Base-by-base conservation (phyloP, 2,888 invertebrate species). In the Campaea margaritaria region DNA sequence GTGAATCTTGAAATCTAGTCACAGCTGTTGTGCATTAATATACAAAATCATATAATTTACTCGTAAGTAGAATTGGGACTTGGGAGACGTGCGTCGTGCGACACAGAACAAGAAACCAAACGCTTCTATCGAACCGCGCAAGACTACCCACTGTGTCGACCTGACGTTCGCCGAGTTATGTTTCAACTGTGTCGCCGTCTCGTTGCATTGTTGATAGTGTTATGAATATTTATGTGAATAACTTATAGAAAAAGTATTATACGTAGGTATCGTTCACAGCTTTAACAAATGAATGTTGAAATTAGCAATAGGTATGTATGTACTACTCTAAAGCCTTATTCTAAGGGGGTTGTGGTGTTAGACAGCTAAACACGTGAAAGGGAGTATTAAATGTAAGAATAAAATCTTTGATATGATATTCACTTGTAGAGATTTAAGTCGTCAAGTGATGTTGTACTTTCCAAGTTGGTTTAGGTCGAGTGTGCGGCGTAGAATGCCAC, bases 1-100 rank as follows among this genome's bases (percentile, higher is more conserved):
- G 80, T 72, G 81, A 82, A 82, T 83, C 77, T 85, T 81, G 68
- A 73, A 76, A 75, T 88, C 88, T 88, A 88, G 88, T 88, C 88
- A 86, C 85, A 79, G 79, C 82, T 84, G 85, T 86, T 86, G 86
- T 85, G 86, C 82, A 80, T 82, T 76, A 68, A 49, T 49, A 43
- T 69, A 60, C 63, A 54, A 67, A 65, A 59, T 60, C 58, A 68
- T 67, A 66, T 68, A 67, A 67, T 67, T 67, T 53, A 62, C 45
- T 65, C 51, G 42, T 64, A 64, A 57, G 58, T 59, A 28, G 54
- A 49, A 59, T 54, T 34, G 50, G 21, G 45, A 50, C 41, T 45
- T 4, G 54, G 34, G 44, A 36, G 38, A 48, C 28, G 43, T 27
- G 31, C 48, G 38, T 43, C 28, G 43, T 27, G 31, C 48, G 53